A percentile compares a stretch with the other conserved stretches of the same genome.
phyloP scores from a whole-genome alignment of 2,113 vertebrate species.

The Cairina moschata region DNA sequence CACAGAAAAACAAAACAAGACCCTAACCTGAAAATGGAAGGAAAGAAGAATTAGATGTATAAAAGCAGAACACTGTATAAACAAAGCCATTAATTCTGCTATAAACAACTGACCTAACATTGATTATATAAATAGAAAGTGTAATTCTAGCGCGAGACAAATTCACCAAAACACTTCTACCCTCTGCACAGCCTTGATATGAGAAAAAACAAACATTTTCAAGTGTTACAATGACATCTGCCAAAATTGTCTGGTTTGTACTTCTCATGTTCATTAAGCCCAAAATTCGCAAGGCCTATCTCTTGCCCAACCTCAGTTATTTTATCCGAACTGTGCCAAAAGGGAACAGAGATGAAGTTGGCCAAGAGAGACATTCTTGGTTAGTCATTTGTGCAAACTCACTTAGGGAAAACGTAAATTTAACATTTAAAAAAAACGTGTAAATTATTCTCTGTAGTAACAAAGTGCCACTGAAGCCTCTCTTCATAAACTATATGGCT shows the following conservation, averaged over 20 bases:
- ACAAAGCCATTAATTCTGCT: constrained; percentile 66
- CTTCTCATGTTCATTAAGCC: constrained; percentile 67
- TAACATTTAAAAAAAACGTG: constrained; percentile 30
- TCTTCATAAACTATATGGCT: neutral
- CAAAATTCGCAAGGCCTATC: constrained; percentile 53
- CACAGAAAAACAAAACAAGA: constrained; percentile 49
- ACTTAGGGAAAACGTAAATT: constrained; percentile 5
- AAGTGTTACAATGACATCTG: constrained; percentile 70
- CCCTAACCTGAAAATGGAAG: constrained; percentile 69
- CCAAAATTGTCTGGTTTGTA: constrained; percentile 64
- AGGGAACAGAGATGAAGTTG: constrained; percentile 45
- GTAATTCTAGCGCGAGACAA: constrained; percentile 49
- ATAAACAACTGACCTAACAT: constrained; percentile 66
- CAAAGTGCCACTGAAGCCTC: neutral
- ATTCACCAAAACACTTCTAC: constrained; percentile 63
- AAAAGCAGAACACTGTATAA: constrained; percentile 63
- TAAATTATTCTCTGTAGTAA: neutral
- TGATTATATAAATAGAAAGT: constrained; percentile 58
- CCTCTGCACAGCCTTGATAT: constrained; percentile 57
- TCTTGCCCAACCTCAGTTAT: constrained; percentile 71
- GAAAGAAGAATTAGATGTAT: constrained; percentile 56
- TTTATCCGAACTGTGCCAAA: constrained; percentile 51
- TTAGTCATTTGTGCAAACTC: constrained; percentile 2
- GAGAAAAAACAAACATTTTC: constrained; percentile 71
- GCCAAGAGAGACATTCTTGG: constrained; percentile 24